These are phyloP conservation scores for Agonopterix arenella DNA, from an alignment of 2,888 invertebrate species.

Conservation along the genomic window DNA sequence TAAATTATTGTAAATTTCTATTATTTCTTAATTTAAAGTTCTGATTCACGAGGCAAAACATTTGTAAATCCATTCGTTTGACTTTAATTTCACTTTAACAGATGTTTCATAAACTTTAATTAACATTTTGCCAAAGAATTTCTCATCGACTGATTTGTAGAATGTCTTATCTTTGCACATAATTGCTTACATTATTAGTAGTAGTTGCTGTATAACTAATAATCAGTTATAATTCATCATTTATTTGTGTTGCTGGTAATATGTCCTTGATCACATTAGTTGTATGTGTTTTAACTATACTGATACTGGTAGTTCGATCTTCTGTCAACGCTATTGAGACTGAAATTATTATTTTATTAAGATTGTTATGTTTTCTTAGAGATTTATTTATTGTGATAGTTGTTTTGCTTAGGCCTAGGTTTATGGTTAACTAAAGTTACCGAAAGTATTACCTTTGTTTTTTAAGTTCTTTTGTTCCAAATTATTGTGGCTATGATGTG, in stretches of 20 bases:
- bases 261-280: not conserved
- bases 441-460: slow-evolving; percentile 67
- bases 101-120: slow-evolving; percentile 10
- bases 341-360: slow-evolving; percentile 56
- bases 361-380: slow-evolving; percentile 64
- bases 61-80: not conserved
- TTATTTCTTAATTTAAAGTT: too few species aligned
- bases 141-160: slow-evolving; percentile 36
- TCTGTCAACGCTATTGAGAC: slow-evolving; percentile 47
- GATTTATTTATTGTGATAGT: slow-evolving; percentile 71
- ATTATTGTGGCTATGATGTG: slow-evolving; percentile 55
- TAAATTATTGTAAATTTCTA: too few species aligned
- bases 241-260: not conserved
- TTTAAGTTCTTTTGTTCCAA: slow-evolving; percentile 50
- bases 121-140: slow-evolving; percentile 46
- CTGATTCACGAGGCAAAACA: too few species aligned
- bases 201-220: not conserved
- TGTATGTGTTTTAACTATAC: not conserved
- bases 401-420: slow-evolving; percentile 41
- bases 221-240: not conserved
- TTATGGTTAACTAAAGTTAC: slow-evolving; percentile 68
- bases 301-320: slow-evolving; percentile 5
- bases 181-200: not conserved
- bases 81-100: not conserved
- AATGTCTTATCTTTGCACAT: slow-evolving; percentile 1